A percentile compares a stretch with the other conserved stretches of the same genome.
These are phyloP conservation scores for Limulus polyphemus DNA, from an alignment of 2,888 invertebrate species.

Conservation along the genomic window DNA sequence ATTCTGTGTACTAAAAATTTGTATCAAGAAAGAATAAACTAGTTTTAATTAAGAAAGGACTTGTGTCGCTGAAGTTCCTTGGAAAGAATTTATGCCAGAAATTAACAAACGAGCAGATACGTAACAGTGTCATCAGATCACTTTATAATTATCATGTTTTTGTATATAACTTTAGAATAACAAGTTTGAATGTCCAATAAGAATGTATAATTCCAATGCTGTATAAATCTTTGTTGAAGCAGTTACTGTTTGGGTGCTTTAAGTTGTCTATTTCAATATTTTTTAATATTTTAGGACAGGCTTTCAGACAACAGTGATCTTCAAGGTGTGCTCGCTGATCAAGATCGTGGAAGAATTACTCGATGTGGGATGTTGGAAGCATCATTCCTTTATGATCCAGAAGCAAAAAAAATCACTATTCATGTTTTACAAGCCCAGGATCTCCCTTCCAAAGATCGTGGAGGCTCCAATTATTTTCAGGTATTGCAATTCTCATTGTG, in stretches of 20 bases:
- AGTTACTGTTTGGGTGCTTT: background rate
- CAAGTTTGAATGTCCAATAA: no score
- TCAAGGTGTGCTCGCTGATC: slow-evolving; percentile 30
- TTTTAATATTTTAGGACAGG: slow-evolving; percentile 33
- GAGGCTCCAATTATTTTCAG: slow-evolving; percentile 56
- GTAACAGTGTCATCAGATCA: no score
- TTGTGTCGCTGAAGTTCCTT: no score
- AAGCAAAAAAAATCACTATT: slow-evolving; percentile 81
- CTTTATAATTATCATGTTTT: no score
- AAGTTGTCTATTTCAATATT: background rate
- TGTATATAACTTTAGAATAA: no score
- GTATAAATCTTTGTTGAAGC: background rate
- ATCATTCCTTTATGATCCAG: slow-evolving; percentile 76
- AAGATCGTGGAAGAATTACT: slow-evolving; percentile 20
- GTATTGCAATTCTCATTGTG: slow-evolving; percentile 34
- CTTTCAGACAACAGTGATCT: slow-evolving; percentile 40
- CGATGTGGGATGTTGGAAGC: slow-evolving; percentile 65
- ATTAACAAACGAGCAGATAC: no score
- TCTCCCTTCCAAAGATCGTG: slow-evolving; percentile 55
- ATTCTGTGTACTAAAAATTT: no score
- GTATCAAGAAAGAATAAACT: no score
- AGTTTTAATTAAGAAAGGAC: no score
- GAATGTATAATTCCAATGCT: no score
- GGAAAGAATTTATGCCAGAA: no score
- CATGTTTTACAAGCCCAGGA: slow-evolving; percentile 77